Conservation (phyloP, 2,113 vertebrate species). For the Halichoeres trimaculatus region DNA sequence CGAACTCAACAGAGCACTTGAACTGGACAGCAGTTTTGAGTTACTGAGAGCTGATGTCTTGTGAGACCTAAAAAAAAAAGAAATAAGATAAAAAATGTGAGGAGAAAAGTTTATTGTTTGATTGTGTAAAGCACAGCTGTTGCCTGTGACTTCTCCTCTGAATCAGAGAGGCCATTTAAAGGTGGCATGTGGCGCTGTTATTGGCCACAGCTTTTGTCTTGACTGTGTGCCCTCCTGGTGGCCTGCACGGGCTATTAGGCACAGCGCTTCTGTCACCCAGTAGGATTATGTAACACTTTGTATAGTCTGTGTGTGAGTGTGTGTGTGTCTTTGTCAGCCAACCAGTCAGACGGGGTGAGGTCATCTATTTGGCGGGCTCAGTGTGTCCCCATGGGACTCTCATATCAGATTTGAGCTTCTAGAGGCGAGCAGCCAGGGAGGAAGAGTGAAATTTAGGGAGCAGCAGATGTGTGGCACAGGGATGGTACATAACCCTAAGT, state of each 20-base stretch:
- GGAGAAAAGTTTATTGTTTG: neutral
- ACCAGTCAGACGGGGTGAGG: constrained; percentile 51
- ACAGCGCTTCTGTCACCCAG: constrained; percentile 27
- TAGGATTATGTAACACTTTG: constrained; percentile 54
- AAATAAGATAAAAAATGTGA: neutral
- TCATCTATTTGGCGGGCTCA: constrained; percentile 45
- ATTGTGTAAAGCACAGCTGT: neutral
- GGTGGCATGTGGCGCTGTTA: neutral
- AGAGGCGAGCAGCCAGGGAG: constrained; percentile 36
- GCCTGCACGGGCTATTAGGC: constrained; percentile 39
- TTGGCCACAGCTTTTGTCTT: constrained; percentile 13
- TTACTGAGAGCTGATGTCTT: neutral
- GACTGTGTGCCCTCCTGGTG: neutral
- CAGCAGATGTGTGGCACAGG: constrained; percentile 7
- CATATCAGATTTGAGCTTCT: constrained; percentile 33
- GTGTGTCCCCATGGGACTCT: constrained; percentile 17
- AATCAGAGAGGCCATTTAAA: constrained; percentile 12
- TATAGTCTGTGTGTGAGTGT: constrained; percentile 1
- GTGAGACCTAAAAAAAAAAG: neutral
- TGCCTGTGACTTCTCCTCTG: neutral
- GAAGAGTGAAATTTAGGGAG: constrained; percentile 8
- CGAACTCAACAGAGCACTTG: too few species aligned
- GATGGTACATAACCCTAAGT: neutral
- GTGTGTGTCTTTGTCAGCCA: constrained; percentile 27
- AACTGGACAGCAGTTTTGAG: too few species aligned